A percentile compares a stretch with the other conserved stretches of the same genome.
Evolutionary conservation across 2,113 vertebrate species (phyloP).

Genomic region (Mirounga angustirostris): DNA sequence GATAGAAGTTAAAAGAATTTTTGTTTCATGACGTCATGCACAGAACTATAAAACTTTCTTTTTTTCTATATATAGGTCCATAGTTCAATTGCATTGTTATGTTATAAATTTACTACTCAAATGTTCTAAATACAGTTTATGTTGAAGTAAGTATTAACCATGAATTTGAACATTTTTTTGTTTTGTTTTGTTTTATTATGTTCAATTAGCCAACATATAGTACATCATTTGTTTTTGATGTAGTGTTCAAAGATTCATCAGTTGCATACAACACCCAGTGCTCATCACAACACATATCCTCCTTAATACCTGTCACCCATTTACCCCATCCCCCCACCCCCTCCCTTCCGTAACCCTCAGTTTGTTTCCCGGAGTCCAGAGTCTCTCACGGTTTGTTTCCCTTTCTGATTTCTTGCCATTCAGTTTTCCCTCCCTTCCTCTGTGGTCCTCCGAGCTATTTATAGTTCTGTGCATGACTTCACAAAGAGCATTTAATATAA

Average conservation of each 20-base stretch:
- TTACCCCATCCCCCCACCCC: no score
- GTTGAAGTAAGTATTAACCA: constrained; percentile 56
- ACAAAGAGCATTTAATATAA: constrained; percentile 74
- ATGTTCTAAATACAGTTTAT: constrained; percentile 53
- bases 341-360: no score
- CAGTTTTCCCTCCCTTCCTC: no score
- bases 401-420: no score
- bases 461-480: constrained; percentile 59
- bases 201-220: no score
- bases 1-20: not conserved
- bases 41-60: constrained; percentile 42
- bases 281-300: no score
- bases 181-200: not conserved
- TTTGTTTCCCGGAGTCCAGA: no score
- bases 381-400: no score
- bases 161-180: constrained; percentile 65
- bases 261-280: no score
- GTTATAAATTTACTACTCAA: constrained; percentile 46
- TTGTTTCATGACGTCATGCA: constrained; percentile 62
- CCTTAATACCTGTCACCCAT: no score
- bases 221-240: no score
- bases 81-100: constrained; percentile 53
- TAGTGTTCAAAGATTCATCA: no score
- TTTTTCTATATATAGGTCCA: constrained; percentile 45
- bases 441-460: not conserved